Percentiles rank a stretch among this genome's conserved stretches.
Conservation (phyloP, 2,113 vertebrate species). For the Haplotaxodon microlepis region DNA sequence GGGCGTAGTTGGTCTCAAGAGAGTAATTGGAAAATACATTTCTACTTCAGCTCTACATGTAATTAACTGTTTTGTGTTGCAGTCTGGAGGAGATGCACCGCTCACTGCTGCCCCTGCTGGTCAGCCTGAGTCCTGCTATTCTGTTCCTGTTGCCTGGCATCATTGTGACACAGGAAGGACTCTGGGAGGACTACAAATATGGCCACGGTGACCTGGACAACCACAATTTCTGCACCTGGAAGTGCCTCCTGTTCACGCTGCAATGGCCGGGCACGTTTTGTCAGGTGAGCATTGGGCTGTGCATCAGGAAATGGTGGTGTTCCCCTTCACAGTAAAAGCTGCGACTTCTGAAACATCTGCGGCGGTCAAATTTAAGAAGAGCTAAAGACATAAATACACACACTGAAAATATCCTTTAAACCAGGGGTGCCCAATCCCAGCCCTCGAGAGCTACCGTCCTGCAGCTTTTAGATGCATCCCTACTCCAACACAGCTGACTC, state of each 20-base stretch:
- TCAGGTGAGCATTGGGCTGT: conserved; percentile 43
- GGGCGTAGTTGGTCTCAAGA: background rate
- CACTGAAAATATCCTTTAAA: background rate
- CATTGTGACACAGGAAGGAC: background rate
- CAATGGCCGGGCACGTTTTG: conserved; percentile 73
- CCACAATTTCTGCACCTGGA: conserved; percentile 49
- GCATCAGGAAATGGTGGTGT: background rate
- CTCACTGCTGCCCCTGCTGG: conserved; percentile 12
- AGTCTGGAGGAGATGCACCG: background rate
- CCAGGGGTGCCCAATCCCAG: too few relatives aligned
- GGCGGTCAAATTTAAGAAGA: background rate
- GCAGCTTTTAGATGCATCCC: too few relatives aligned
- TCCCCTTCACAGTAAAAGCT: background rate
- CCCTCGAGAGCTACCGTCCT: too few relatives aligned
- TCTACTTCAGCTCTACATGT: background rate
- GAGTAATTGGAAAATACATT: background rate
- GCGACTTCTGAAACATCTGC: background rate
- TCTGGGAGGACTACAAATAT: conserved; percentile 34
- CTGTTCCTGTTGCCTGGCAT: background rate
- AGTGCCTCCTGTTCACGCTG: conserved; percentile 59
- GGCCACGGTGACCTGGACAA: background rate
- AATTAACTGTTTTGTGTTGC: background rate
- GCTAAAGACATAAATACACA: background rate
- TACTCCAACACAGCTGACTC: too few relatives aligned
- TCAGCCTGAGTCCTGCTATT: background rate